A percentile compares a stretch with the other conserved stretches of the same genome.
phyloP scores from a whole-genome alignment of 2,797 vertebrate genomes.

The Onychomys torridus region DNA sequence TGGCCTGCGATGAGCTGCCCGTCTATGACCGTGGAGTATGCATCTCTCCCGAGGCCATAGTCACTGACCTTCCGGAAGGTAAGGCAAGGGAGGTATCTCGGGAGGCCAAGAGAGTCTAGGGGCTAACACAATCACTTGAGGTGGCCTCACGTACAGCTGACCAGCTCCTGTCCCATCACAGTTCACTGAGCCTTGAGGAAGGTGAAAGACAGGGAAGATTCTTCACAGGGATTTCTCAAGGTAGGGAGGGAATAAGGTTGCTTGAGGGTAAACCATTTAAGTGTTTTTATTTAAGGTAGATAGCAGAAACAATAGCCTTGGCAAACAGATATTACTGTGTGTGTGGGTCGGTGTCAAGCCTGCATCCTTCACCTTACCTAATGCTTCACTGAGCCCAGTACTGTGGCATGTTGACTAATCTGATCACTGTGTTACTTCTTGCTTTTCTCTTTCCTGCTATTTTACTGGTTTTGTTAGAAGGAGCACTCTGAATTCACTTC shows the following conservation, averaged over 20 bases:
- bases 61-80: slow-evolving; percentile 87
- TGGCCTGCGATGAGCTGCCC: slow-evolving; percentile 90
- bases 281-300: not conserved
- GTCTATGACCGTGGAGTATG: slow-evolving; percentile 91
- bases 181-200: not conserved
- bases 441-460: not conserved
- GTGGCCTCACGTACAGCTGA: not conserved
- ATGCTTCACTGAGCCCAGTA: not conserved
- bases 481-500: not conserved
- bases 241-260: not conserved
- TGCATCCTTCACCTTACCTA: not conserved
- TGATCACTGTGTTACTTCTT: not conserved
- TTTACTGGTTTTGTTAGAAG: slow-evolving; percentile 42
- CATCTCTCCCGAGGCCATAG: slow-evolving; percentile 91
- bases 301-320: not conserved
- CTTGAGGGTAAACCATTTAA: not conserved
- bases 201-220: not conserved
- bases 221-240: not conserved
- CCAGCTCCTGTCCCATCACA: not conserved
- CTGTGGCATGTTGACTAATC: not conserved
- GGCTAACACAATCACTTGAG: fast-evolving
- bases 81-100: not conserved
- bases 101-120: not conserved
- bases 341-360: not conserved
- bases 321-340: too few relatives aligned